Evolutionary conservation across 2,888 invertebrate genomes (phyloP), one percentile per base, ranked within the genome.

Genomic region (Leptogaster cylindrica): DNA sequence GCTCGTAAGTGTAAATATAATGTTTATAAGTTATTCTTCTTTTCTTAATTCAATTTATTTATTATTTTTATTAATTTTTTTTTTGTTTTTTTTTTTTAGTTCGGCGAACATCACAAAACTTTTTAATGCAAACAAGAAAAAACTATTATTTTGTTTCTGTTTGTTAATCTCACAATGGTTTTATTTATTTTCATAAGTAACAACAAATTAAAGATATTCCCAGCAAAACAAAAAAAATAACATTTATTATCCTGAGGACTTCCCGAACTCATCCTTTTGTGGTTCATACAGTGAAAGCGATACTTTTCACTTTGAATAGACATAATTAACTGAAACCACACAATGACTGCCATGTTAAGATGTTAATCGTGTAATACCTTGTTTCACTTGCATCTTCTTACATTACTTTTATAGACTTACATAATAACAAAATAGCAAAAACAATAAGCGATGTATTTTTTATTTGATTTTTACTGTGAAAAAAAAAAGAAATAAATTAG

Each of bases 331-430:
- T 23, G 46, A 16, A 23, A 46, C 20, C 46, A n/a, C 25, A 58
- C 25, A 14, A 58, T 58, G 39, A 58, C 58, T 58, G 58, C 58
- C 58, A 58, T 58, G 58, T 41, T 58, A 39, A 58, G 39, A 25
- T 41, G 58, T 58, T 58, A 14, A 25, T 58, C 41, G 39, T 58
- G 39, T 58, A 58, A 58, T 39, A 58, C 25, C 39, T 58, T 39
- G 41, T 58, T 58, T 39, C 58, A 58, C 58, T 58, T 16, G 36
- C 58, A 41, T n/a, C n/a, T n/a, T n/a, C n/a, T n/a, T n/a, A 58
- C 55, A 39, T 39, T 58, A 58, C 41, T 58, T 58, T 58, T 58
- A 39, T 58, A 41, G 36, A 58, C 58, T 12, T 58, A 58, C 16
- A 39, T 20, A 39, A 25, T n/a, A n/a, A n/a, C n/a, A n/a, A n/a